Conservation (phyloP, 2,113 vertebrate species). For the Corythoichthys intestinalis region DNA sequence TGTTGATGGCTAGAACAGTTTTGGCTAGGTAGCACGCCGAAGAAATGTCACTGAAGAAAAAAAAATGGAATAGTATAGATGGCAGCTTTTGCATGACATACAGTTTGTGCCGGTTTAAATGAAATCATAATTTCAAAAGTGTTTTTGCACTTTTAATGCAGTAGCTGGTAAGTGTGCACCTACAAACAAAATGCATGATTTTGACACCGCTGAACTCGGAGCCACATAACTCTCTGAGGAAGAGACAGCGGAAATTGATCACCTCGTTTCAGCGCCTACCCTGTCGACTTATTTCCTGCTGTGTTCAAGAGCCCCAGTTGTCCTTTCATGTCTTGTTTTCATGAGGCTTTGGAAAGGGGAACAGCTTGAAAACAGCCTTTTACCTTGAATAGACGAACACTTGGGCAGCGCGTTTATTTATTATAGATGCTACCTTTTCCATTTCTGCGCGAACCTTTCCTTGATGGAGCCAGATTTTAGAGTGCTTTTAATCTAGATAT, state of each 20-base stretch:
- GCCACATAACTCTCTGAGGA: slow-evolving; percentile 22
- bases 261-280: slow-evolving; percentile 32
- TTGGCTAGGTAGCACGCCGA: no score
- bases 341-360: slow-evolving; percentile 18
- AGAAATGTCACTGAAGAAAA: no score
- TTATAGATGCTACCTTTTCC: slow-evolving; percentile 25
- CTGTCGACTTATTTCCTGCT: slow-evolving; percentile 43
- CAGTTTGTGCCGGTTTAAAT: no score
- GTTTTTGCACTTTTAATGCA: neutral
- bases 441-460: slow-evolving; percentile 11
- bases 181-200: neutral
- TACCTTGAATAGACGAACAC: slow-evolving; percentile 39
- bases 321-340: slow-evolving; percentile 46
- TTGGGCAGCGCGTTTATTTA: slow-evolving; percentile 39
- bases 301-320: slow-evolving; percentile 29
- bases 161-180: neutral
- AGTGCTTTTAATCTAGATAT: slow-evolving; percentile 32
- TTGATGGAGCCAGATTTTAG: slow-evolving; percentile 16
- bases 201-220: slow-evolving; percentile 8
- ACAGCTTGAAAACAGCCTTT: slow-evolving; percentile 28
- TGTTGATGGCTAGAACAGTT: no score
- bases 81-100: no score
- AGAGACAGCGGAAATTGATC: slow-evolving; percentile 37
- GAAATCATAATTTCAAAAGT: no score
- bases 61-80: no score